phyloP scores from a whole-genome alignment of 2,888 invertebrate genomes.

The Lordiphosa andalusiaca region DNA sequence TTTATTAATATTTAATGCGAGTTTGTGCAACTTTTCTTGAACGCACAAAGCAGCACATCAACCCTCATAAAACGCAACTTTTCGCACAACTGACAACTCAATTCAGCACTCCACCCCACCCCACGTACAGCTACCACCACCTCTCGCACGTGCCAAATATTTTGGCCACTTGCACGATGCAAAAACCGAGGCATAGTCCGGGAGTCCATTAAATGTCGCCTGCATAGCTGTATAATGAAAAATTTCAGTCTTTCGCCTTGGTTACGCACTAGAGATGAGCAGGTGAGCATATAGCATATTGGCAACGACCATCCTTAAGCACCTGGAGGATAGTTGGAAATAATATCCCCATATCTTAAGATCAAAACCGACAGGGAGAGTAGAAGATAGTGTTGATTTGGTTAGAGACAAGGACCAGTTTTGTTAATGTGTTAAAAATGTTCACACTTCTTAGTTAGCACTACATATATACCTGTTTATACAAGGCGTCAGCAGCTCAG shows the following conservation, averaged over 20 bases:
- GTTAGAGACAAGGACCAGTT: no score
- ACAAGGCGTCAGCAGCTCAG: no score
- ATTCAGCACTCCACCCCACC: constrained; percentile 49
- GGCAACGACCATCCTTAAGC: no score
- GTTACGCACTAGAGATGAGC: constrained; percentile 5
- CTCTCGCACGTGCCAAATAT: constrained; percentile 68
- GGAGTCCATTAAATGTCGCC: constrained; percentile 31
- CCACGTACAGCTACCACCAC: constrained; percentile 7
- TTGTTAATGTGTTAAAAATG: no score
- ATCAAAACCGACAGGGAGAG: no score
- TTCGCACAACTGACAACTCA: constrained; percentile 76
- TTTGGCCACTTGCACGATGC: constrained; percentile 41
- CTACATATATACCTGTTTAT: no score
- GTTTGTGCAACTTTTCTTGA: constrained; percentile 54
- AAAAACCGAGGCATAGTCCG: no score
- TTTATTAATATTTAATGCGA: constrained; percentile 74
- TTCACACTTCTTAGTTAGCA: no score
- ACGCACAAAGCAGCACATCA: constrained; percentile 38
- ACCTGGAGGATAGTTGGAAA: no score
- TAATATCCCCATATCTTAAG: no score
- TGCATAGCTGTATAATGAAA: constrained; percentile 61
- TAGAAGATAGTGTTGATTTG: no score
- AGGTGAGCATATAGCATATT: no score
- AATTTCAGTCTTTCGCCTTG: constrained; percentile 35
- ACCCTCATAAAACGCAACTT: constrained; percentile 71